Base-by-base conservation (phyloP, 35 echinoderm and acorn worm species). In the Chiridota heheva region DNA sequence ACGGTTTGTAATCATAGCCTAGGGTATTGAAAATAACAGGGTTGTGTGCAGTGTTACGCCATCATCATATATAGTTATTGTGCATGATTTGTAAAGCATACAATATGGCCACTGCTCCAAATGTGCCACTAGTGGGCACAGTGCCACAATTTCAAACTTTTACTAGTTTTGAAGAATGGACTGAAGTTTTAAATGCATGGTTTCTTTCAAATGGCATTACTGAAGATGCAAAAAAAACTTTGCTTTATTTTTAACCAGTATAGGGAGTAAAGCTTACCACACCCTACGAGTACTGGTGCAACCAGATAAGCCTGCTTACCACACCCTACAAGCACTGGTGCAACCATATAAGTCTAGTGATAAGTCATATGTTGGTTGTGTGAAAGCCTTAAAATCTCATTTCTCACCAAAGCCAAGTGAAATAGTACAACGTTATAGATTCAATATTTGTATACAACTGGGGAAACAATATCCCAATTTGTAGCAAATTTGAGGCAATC, bases 391-490 rank as follows among this genome's bases (percentile, higher is more conserved):
- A 0, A 18, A 72, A 73, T 45, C 58, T 27, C 47, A 84, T 57
- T 74, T 18, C 41, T 24, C 20, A 10, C 69, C 82, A 36, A 74
- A 84, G 45, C 82, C 66, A 17, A 84, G 22, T 58, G 82, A 74
- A 38, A 84, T 84, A 73, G 82, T 74, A 20, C 67, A 84, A 59
- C 29, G 82, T 6, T 84, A 73, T 36, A 55, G 38, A 32, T 84
- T 84, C 35, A 42, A 84, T 42, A 84, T 37, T 0, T 59, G 69
- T 40, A 17, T 16, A 26, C 67, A 84, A 43, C n/a, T 25, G 26
- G 62, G 20, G 42, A 84, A 17, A 27, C 66, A 20, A 73, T 42
- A 2, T 24, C 69, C 36, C 63, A 67, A 67, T 67, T 67, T 67
- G 63, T 67, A 34, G 63, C 63, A 16, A 15, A 17, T 73, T 45